phyloP scores from a whole-genome alignment of 2,797 vertebrate species.

The Macrochelys suwanniensis region DNA sequence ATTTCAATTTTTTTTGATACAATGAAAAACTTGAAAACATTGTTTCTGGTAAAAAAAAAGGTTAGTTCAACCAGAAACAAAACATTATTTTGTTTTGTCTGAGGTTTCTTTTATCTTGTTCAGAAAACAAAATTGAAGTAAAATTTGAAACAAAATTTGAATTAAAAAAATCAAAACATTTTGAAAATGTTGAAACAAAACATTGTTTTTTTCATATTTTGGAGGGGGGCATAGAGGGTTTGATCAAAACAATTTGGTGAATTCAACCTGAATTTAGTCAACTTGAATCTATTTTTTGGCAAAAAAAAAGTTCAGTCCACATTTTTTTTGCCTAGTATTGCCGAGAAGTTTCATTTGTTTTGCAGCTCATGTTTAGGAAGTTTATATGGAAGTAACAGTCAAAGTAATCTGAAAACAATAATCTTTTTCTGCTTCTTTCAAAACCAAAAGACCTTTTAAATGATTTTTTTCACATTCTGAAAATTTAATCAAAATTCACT shows the following conservation, averaged over 20 bases:
- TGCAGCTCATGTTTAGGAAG: not conserved
- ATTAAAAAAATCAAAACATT: not conserved
- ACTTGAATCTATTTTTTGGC: not conserved
- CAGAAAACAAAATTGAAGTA: not conserved
- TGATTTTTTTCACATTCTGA: not conserved
- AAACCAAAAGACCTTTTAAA: not conserved
- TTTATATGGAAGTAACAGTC: not conserved
- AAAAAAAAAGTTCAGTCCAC: not conserved
- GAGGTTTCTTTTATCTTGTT: not conserved
- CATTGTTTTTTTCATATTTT: not conserved
- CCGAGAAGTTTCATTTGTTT: not conserved
- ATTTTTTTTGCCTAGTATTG: not conserved
- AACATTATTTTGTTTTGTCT: not conserved
- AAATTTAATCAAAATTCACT: slow-evolving; percentile 37
- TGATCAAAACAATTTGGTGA: not conserved
- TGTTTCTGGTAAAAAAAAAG: not conserved
- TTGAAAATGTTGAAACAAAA: not conserved
- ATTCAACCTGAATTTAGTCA: not conserved
- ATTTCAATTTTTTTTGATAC: not conserved
- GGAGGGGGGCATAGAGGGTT: not conserved
- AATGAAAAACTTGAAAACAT: not conserved
- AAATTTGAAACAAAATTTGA: not conserved
- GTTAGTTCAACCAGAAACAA: not conserved
- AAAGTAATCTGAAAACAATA: slow-evolving; percentile 13
- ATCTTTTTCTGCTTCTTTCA: slow-evolving; percentile 1